Percentiles rank a stretch among this genome's conserved stretches.
Conservation (phyloP, 53 echinoderm and acorn worm genomes). For the Echinometra lucunter region DNA sequence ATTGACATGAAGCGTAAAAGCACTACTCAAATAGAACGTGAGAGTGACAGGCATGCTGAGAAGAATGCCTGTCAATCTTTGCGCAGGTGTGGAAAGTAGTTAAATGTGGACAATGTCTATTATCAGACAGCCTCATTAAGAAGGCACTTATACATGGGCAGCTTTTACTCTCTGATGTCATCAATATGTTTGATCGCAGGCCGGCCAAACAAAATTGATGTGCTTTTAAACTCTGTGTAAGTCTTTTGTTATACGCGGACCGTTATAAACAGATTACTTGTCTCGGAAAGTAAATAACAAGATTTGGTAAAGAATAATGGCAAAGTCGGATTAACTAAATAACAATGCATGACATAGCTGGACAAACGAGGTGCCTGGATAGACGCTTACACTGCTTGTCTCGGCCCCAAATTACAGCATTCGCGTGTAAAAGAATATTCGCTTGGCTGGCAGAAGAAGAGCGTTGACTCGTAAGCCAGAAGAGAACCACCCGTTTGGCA, state of each 20-base stretch:
- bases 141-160: conserved; percentile 20
- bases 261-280: conserved; percentile 54
- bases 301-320: background rate
- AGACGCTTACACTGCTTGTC: background rate
- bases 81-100: conserved; percentile 5
- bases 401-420: background rate
- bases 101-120: conserved; percentile 3
- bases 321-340: too few relatives aligned
- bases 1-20: background rate
- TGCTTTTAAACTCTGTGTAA: background rate
- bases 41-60: conserved; percentile 6
- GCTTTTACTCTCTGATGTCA: background rate
- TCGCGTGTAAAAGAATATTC: background rate
- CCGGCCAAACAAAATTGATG: conserved; percentile 1
- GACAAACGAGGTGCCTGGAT: background rate
- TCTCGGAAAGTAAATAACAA: conserved; percentile 25
- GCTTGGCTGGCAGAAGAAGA: too few relatives aligned
- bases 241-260: background rate
- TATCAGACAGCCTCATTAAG: background rate
- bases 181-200: conserved; percentile 41
- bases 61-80: conserved; percentile 51
- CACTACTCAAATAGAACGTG: background rate
- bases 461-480: too few relatives aligned
- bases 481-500: too few relatives aligned
- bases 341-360: too few relatives aligned